Conservation (phyloP, 2,888 invertebrate species). For the Ectemnius lituratus region DNA sequence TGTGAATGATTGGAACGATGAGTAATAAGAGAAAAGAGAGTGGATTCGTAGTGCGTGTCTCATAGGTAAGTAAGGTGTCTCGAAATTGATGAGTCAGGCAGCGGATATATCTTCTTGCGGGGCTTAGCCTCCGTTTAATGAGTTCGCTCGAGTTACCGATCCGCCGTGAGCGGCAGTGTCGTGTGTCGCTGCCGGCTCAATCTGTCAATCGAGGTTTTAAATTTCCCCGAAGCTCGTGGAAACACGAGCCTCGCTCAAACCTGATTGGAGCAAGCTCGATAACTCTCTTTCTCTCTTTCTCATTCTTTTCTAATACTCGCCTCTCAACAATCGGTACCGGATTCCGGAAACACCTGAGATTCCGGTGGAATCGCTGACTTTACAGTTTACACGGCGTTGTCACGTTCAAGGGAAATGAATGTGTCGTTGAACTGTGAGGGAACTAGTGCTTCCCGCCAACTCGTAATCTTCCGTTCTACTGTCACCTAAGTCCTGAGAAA, state of each 20-base stretch:
- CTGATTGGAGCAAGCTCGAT: constrained; percentile 23
- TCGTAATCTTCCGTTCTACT: not conserved
- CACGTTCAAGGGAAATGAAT: too few relatives aligned
- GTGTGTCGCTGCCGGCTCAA: constrained; percentile 36
- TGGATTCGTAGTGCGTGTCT: not conserved
- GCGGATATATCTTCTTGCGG: constrained; percentile 56
- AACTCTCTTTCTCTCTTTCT: too few relatives aligned
- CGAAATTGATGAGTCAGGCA: constrained; percentile 53
- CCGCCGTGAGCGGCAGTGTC: constrained; percentile 19
- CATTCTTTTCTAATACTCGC: not conserved
- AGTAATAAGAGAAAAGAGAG: too few relatives aligned
- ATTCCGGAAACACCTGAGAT: too few relatives aligned
- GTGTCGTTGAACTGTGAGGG: too few relatives aligned
- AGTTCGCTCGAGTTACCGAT: constrained; percentile 50
- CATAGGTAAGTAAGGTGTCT: constrained; percentile 44
- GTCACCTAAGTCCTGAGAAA: too few relatives aligned
- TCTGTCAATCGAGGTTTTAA: constrained; percentile 35
- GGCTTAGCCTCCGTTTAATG: constrained; percentile 33
- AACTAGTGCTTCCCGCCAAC: too few relatives aligned
- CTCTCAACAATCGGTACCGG: not conserved
- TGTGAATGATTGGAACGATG: too few relatives aligned
- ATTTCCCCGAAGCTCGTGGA: constrained; percentile 40
- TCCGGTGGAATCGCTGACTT: too few relatives aligned
- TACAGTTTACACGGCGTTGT: too few relatives aligned
- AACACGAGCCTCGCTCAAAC: constrained; percentile 27